phyloP scores from a whole-genome alignment of 2,797 vertebrate genomes.

The Alcedo atthis region DNA sequence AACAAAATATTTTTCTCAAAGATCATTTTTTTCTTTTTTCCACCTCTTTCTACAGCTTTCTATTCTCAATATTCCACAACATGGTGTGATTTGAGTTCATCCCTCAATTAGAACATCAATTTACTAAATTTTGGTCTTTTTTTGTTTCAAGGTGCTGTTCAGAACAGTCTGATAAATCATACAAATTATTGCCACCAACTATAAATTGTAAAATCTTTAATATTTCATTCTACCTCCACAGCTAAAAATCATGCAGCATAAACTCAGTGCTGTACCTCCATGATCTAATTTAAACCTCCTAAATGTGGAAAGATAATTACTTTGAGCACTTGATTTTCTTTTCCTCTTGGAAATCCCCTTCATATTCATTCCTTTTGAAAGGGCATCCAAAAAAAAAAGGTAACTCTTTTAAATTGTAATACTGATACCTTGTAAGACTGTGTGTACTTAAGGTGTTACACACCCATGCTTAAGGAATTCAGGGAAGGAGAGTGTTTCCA shows the following conservation, averaged over 20 bases:
- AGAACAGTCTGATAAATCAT: constrained; percentile 59
- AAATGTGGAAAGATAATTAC: constrained; percentile 38
- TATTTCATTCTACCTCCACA: constrained; percentile 23
- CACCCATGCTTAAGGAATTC: not conserved
- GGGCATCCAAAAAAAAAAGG: not conserved
- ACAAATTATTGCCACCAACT: constrained; percentile 53
- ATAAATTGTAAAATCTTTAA: constrained; percentile 52
- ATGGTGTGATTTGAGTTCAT: constrained; percentile 45
- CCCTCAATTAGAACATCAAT: constrained; percentile 58
- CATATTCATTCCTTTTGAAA: constrained; percentile 8
- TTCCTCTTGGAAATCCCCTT: not conserved
- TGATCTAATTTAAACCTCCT: constrained; percentile 40
- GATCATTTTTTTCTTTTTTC: not conserved
- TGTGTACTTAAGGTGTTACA: not conserved
- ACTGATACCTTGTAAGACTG: not conserved
- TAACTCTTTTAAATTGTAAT: not conserved
- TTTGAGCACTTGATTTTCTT: not conserved
- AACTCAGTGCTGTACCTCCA: not conserved
- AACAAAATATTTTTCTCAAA: not conserved
- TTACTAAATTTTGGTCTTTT: constrained; percentile 71
- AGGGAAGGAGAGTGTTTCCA: not conserved
- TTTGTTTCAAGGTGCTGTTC: constrained; percentile 61
- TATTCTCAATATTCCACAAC: constrained; percentile 32
- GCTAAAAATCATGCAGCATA: constrained; percentile 17
- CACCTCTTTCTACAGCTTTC: not conserved